These are phyloP conservation scores for Sebastes matsubarae DNA, from an alignment of 2,797 vertebrate species.

Conservation along the genomic window DNA sequence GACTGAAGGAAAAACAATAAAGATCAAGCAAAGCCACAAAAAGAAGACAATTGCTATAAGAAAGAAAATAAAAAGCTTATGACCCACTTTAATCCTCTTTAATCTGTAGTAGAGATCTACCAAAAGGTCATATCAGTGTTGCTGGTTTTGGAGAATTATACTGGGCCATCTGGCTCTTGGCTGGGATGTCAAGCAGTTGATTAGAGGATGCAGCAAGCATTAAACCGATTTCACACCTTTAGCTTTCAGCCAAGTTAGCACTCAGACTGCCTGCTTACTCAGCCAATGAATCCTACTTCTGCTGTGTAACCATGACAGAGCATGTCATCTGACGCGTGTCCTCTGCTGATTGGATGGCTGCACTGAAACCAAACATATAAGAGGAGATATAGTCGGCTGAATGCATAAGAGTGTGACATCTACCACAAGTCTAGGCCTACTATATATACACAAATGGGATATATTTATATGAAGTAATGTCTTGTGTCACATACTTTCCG, in stretches of 20 bases:
- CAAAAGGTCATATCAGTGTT: neutral
- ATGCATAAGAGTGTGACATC: neutral
- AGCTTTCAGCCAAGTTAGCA: constrained; percentile 7
- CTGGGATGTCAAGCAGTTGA: constrained; percentile 16
- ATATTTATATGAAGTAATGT: neutral
- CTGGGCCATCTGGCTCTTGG: constrained; percentile 28
- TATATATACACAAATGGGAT: neutral
- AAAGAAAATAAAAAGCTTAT: neutral
- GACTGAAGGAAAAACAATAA: neutral
- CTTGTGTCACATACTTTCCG: neutral
- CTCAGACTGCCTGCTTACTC: neutral
- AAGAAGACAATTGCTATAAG: neutral
- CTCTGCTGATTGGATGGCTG: neutral
- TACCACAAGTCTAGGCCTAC: neutral
- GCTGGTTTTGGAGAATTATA: neutral
- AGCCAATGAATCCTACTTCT: constrained; percentile 3
- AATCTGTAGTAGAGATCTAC: neutral
- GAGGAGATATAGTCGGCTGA: neutral
- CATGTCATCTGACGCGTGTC: neutral
- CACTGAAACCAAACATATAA: neutral
- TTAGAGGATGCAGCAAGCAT: constrained; percentile 17
- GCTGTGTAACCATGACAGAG: neutral
- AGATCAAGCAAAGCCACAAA: neutral
- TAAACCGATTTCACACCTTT: constrained; percentile 22
- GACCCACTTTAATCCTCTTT: neutral